Evolutionary conservation across 1,140 invertebrate species (phyloP), one percentile per base, ranked within the genome.

Genomic region (Diplogasteroides magnus): DNA sequence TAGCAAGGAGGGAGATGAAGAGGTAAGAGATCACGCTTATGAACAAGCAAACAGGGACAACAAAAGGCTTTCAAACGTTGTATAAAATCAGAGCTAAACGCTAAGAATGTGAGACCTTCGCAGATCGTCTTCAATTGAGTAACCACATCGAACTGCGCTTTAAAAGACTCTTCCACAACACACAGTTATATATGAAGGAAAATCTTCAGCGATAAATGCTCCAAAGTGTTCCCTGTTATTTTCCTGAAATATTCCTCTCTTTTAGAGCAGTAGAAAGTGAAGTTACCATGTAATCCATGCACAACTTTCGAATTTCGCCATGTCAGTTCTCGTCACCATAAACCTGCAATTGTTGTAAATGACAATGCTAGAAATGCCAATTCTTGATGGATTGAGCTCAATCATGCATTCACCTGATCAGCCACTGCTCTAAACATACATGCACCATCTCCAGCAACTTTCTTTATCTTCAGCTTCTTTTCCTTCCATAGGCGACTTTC

Each of bases 311-410:
- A 25, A 94, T 90, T 69, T 89, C 86, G 67, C 87, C 86, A 83
- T 95, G 92, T 90, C 94, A 92, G 78, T 93, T 92, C 85, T 94
- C 90, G 83, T 94, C 91, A 2, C 93, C 92, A 84, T 91, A 94
- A 32, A 95, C 89, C 86, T 94, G 62, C 27, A 15, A 58, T 72
- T 11, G 13, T 26, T 61, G 6, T 15, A 61, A 14, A 29, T 61
- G 23, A 13, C 11, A 61, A 61, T 11, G 28, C 11, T 14, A 61
- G 23, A 26, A n/a, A 13, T 13, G 23, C n/a, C n/a, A 61, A 23
- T 25, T 11, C 11, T 14, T 61, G 11, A 61, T 13, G 23, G 23
- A 2, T 19, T 64, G 13, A 57, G 32, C 31, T 69, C 14, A 26
- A 63, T 25, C 13, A 48, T 72, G 61, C 25, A 2, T 57, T 29